A percentile compares a stretch with the other conserved stretches of the same genome.
Evolutionary conservation across 2,888 invertebrate genomes (phyloP).

Genomic region (Willowsia nigromaculata): DNA sequence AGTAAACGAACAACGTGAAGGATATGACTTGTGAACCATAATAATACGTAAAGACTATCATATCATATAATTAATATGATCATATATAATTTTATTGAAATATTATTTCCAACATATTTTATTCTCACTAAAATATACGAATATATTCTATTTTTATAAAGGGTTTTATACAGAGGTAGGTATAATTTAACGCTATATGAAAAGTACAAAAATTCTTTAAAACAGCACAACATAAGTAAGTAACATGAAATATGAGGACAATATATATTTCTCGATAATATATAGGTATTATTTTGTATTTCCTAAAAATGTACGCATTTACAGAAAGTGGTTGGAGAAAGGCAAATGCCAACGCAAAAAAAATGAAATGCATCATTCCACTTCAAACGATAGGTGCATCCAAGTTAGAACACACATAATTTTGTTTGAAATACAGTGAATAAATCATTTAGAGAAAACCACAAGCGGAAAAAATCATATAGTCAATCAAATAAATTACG

Average conservation of each 20-base stretch:
- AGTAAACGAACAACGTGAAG: constrained; percentile 40
- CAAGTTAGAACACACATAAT: not conserved
- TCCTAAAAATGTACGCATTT: constrained; percentile 8
- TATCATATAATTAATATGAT: constrained; percentile 29
- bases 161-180: constrained; percentile 53
- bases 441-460: not conserved
- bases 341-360: constrained; percentile 7
- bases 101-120: constrained; percentile 13
- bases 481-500: not conserved
- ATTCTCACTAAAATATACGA: not conserved
- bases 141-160: constrained; percentile 41
- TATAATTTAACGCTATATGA: constrained; percentile 57
- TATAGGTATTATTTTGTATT: not conserved
- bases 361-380: not conserved
- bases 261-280: not conserved
- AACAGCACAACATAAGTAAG: constrained; percentile 60
- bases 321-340: constrained; percentile 36
- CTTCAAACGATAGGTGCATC: not conserved
- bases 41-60: constrained; percentile 38
- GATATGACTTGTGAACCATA: constrained; percentile 59
- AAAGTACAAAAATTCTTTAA: constrained; percentile 54
- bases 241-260: constrained; percentile 55
- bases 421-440: not conserved
- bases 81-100: constrained; percentile 42
- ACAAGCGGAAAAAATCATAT: not conserved